Evolutionary conservation across 2,888 invertebrate species (phyloP).

Genomic region (Syrista parreyssii): DNA sequence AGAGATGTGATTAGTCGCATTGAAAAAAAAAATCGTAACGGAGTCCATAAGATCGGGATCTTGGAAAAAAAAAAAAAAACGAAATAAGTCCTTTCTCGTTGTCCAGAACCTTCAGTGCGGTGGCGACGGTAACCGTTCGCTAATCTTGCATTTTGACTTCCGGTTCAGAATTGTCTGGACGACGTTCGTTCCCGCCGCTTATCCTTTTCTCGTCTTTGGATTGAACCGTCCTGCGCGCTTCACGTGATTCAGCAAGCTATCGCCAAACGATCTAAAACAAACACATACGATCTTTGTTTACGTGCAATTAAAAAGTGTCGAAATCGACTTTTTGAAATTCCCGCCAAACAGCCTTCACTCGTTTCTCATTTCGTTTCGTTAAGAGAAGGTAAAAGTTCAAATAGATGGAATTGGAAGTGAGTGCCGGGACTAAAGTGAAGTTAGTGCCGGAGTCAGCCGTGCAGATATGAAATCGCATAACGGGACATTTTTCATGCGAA

Average conservation of each 20-base stretch:
- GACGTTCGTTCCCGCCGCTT: not conserved
- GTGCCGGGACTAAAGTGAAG: not conserved
- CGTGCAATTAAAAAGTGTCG: not conserved
- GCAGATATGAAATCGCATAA: slow-evolving; percentile 46
- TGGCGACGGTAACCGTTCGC: not conserved
- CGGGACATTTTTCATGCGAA: slow-evolving; percentile 47
- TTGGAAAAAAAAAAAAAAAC: not conserved
- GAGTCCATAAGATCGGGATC: not conserved
- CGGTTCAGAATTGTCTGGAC: not conserved
- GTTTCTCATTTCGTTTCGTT: not conserved
- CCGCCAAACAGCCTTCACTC: not conserved
- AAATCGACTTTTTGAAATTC: not conserved
- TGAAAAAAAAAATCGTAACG: not conserved
- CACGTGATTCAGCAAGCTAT: not conserved
- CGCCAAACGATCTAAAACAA: not conserved
- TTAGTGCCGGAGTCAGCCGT: not conserved
- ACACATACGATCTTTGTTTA: not conserved
- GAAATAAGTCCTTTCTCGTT: not conserved
- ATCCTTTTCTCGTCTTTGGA: not conserved
- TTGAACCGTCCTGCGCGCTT: not conserved
- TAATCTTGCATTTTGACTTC: not conserved
- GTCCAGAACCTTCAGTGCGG: not conserved
- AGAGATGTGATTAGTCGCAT: not conserved
- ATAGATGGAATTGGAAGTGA: not conserved
- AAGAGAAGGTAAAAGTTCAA: not conserved